Conservation (phyloP, 2,113 vertebrate species). For the Thamnophis sirtalis region DNA sequence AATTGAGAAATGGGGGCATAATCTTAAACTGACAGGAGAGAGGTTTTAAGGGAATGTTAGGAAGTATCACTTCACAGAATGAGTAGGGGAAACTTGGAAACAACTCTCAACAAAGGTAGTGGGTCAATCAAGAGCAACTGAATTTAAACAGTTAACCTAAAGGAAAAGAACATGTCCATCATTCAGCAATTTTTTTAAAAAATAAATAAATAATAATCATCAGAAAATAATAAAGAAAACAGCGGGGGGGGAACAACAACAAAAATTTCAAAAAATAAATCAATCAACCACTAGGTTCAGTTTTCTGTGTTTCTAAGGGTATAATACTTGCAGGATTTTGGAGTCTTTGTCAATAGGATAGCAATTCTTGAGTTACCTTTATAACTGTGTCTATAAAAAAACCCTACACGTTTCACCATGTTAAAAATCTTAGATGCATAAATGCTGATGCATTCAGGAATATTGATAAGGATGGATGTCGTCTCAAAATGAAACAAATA, state of each 20-base stretch:
- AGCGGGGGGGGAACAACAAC: background rate
- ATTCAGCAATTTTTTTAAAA: background rate
- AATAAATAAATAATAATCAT: background rate
- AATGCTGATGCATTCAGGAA: background rate
- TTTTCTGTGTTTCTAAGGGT: background rate
- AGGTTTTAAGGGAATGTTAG: background rate
- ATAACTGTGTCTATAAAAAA: background rate
- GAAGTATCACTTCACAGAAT: background rate
- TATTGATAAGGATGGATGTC: background rate
- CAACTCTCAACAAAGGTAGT: background rate
- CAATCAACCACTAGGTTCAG: background rate
- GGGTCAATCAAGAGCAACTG: background rate
- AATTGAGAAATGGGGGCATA: no score
- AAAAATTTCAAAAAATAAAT: background rate
- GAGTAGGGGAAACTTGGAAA: background rate
- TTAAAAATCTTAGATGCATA: background rate
- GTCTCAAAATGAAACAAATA: constrained; percentile 18
- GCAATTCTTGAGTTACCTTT: background rate
- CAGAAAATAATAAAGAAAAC: background rate
- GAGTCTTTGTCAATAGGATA: background rate
- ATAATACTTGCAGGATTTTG: background rate
- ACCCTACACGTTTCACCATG: background rate
- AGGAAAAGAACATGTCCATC: background rate
- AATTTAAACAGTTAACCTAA: background rate
- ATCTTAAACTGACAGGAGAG: background rate